Percentiles rank a stretch among this genome's conserved stretches.
Conservation (phyloP, 2,797 vertebrate genomes). For the Dipus sagitta region DNA sequence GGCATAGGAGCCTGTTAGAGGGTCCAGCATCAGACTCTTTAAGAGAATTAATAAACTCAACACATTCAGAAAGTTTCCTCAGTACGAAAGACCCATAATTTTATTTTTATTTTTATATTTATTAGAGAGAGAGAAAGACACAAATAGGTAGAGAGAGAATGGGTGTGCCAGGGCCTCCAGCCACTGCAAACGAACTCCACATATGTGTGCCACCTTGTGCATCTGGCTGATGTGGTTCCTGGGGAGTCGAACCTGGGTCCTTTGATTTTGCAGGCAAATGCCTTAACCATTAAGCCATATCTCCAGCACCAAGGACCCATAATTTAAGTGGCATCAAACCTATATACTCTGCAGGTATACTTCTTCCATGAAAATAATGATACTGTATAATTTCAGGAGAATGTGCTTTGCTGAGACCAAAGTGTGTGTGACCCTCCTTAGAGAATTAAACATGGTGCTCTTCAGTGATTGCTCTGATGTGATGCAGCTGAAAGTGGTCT, state of each 20-base stretch:
- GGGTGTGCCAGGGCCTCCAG: too few species aligned
- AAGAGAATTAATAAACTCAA: slow-evolving; percentile 8
- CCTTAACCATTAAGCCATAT: too few species aligned
- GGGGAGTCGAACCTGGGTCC: too few species aligned
- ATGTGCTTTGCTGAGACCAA: not conserved
- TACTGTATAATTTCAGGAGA: slow-evolving; percentile 32
- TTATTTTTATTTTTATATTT: too few species aligned
- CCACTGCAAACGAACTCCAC: too few species aligned
- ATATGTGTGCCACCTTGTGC: too few species aligned
- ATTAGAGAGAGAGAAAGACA: too few species aligned
- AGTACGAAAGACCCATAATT: not conserved
- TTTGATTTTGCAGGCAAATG: too few species aligned
- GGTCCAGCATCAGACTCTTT: not conserved
- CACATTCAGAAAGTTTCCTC: slow-evolving; percentile 31
- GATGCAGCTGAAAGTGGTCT: slow-evolving; percentile 6
- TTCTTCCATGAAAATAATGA: slow-evolving; percentile 34
- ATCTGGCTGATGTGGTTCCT: too few species aligned
- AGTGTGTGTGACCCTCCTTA: slow-evolving; percentile 39
- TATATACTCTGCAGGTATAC: not conserved
- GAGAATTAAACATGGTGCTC: slow-evolving; percentile 62
- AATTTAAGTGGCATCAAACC: slow-evolving; percentile 49
- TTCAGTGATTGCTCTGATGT: slow-evolving; percentile 40
- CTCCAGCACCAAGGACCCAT: not conserved
- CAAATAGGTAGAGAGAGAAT: too few species aligned
- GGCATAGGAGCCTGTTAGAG: not conserved